These are phyloP conservation scores for Netelia melanura DNA, from an alignment of 2,888 invertebrate species.

Conservation along the genomic window DNA sequence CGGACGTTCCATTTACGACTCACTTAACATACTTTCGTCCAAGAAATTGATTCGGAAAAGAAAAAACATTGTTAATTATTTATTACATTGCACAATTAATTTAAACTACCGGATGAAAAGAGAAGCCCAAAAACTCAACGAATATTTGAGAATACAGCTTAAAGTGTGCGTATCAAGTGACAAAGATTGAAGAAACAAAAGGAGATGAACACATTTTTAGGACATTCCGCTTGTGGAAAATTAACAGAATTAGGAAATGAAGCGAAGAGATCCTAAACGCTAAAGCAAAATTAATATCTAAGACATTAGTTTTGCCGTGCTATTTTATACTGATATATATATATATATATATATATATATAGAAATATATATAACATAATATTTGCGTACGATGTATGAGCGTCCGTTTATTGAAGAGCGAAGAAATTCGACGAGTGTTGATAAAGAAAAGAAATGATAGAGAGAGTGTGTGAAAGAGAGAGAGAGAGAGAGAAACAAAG, in stretches of 20 bases:
- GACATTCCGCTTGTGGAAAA: conserved; percentile 57
- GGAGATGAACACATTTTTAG: conserved; percentile 41
- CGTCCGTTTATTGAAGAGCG: conserved; percentile 23
- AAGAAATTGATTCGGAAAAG: conserved; percentile 21
- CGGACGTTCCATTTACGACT: too few relatives aligned
- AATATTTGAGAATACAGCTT: conserved; percentile 6
- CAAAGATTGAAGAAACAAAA: conserved; percentile 2
- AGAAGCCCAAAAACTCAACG: background rate
- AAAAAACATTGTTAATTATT: background rate
- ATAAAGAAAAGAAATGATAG: conserved; percentile 6
- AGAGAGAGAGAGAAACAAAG: conserved; percentile 28
- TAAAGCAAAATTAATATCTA: conserved; percentile 58
- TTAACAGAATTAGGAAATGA: conserved; percentile 4
- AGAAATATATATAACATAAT: conserved; percentile 39
- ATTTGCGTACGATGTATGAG: conserved; percentile 48
- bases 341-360: background rate
- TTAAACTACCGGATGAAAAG: background rate
- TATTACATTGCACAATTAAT: conserved; percentile 1
- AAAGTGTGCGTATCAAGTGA: conserved; percentile 19
- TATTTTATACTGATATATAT: conserved; percentile 66
- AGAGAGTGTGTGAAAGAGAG: conserved; percentile 7
- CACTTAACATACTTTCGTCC: background rate
- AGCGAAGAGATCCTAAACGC: conserved; percentile 32
- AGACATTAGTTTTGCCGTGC: conserved; percentile 60
- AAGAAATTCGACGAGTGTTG: conserved; percentile 37